These are phyloP conservation scores for Dicrurus megarhynchus DNA, from an alignment of 2,113 vertebrate genomes.

Conservation along the genomic window DNA sequence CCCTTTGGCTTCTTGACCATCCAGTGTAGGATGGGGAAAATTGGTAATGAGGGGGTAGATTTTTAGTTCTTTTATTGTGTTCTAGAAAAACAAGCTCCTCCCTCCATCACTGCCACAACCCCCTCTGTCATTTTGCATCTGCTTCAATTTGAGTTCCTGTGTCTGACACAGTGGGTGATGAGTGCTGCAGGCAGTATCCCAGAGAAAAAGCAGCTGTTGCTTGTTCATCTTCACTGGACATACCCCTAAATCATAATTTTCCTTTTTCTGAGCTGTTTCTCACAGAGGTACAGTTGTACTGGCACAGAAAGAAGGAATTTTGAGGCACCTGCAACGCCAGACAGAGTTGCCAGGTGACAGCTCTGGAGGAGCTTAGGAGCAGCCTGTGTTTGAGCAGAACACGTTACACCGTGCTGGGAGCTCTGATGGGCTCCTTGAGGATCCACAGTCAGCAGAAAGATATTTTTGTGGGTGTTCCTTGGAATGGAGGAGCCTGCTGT, in stretches of 20 bases:
- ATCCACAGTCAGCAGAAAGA: background rate
- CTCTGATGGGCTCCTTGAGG: background rate
- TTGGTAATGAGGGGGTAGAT: background rate
- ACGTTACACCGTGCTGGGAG: background rate
- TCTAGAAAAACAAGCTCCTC: background rate
- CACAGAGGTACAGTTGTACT: background rate
- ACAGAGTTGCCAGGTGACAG: background rate
- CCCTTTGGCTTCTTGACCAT: background rate
- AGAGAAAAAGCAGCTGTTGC: background rate
- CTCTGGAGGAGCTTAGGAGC: background rate
- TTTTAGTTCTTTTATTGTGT: background rate
- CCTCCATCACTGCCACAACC: background rate
- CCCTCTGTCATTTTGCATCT: background rate
- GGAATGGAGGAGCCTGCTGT: background rate
- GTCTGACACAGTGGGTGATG: background rate
- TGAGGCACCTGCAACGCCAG: background rate
- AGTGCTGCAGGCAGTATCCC: background rate
- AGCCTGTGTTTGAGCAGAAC: background rate
- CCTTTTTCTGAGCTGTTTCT: background rate
- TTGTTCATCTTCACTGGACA: background rate
- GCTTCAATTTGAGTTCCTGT: background rate
- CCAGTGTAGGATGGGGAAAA: accelerated
- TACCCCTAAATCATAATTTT: background rate
- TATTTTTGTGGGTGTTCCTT: background rate
- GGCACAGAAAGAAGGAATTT: background rate